These are phyloP conservation scores for Odiellus spinosus DNA, from an alignment of 2,888 invertebrate species.

Conservation along the genomic window DNA sequence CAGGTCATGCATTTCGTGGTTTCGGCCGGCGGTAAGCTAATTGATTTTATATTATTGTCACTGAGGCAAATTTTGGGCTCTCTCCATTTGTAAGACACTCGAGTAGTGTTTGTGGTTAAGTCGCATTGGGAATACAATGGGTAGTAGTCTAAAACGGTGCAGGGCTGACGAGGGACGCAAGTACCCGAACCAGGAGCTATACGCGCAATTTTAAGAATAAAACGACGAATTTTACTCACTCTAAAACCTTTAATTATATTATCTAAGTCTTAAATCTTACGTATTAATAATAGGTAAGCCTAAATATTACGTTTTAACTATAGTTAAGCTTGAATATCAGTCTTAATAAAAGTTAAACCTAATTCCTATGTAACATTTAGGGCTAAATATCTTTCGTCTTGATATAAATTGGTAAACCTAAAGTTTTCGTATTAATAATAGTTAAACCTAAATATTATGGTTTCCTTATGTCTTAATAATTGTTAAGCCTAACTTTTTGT, in stretches of 20 bases:
- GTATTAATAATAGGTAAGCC: too few relatives aligned
- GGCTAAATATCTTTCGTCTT: too few relatives aligned
- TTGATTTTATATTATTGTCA: slow-evolving; percentile 9
- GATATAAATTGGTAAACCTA: too few relatives aligned
- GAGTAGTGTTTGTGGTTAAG: slow-evolving; percentile 31
- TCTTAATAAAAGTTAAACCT: too few relatives aligned
- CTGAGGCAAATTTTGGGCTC: slow-evolving; percentile 37
- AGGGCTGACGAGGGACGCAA: slow-evolving; percentile 35
- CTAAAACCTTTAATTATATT: background rate
- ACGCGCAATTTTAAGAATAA: slow-evolving; percentile 5
- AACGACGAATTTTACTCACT: background rate
- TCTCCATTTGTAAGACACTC: slow-evolving; percentile 36
- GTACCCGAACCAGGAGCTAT: slow-evolving; percentile 32
- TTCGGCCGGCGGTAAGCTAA: slow-evolving; percentile 28
- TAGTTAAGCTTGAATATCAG: too few relatives aligned
- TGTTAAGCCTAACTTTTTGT: too few relatives aligned
- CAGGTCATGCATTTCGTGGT: slow-evolving; percentile 35
- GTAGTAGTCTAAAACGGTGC: slow-evolving; percentile 37
- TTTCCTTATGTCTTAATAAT: too few relatives aligned
- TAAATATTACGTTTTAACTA: too few relatives aligned
- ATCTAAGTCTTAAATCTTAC: too few relatives aligned
- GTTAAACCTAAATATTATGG: too few relatives aligned
- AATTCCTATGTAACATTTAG: too few relatives aligned
- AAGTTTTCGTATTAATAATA: too few relatives aligned
- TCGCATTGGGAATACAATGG: slow-evolving; percentile 36